These are phyloP conservation scores for Hassar affinis DNA, from an alignment of 2,113 vertebrate genomes.

Conservation along the genomic window DNA sequence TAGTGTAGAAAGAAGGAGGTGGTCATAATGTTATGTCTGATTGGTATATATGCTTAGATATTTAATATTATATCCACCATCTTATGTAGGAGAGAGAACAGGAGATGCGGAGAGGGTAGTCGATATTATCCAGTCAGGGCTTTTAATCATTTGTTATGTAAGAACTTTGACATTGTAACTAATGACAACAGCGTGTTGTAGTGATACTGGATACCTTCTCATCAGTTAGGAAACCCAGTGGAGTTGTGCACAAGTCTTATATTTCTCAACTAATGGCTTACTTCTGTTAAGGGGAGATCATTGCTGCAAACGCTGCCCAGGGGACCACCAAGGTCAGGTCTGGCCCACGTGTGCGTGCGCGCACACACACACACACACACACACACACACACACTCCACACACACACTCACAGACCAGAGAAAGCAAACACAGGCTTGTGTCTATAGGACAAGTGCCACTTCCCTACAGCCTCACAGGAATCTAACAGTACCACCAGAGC, in stretches of 20 bases:
- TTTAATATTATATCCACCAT: neutral
- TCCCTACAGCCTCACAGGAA: neutral
- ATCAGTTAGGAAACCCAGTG: neutral
- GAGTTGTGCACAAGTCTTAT: neutral
- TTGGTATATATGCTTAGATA: neutral
- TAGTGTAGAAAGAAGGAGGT: too few relatives aligned
- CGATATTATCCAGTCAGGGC: neutral
- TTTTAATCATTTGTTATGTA: neutral
- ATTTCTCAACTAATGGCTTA: neutral
- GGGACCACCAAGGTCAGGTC: neutral
- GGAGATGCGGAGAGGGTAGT: neutral
- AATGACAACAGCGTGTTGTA: neutral
- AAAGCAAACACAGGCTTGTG: neutral
- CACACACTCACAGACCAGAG: neutral
- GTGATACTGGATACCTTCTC: neutral
- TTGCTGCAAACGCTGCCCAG: neutral
- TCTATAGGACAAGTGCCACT: neutral
- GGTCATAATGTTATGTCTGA: too few relatives aligned
- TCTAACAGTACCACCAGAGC: neutral
- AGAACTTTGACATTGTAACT: neutral
- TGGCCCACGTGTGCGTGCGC: neutral
- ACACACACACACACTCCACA: neutral
- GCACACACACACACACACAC: neutral
- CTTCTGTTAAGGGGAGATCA: neutral
- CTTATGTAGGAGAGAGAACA: neutral